These are phyloP conservation scores for Premnoplex brunnescens DNA, from an alignment of 2,797 vertebrate genomes.

Conservation along the genomic window DNA sequence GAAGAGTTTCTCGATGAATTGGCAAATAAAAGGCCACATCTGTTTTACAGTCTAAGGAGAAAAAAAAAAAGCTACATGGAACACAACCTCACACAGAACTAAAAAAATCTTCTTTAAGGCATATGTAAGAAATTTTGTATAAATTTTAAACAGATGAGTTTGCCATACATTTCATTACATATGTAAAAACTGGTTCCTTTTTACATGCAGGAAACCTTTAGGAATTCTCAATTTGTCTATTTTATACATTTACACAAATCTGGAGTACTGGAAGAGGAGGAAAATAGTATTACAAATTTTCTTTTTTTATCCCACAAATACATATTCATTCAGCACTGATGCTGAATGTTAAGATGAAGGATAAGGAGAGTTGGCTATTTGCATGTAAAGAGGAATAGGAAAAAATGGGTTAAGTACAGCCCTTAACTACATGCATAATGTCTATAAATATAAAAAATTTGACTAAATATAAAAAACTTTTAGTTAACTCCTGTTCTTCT, in stretches of 20 bases:
- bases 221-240: neutral
- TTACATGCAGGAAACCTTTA: neutral
- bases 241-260: neutral
- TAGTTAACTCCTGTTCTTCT: neutral
- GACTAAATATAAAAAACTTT: neutral
- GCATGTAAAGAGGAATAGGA: neutral
- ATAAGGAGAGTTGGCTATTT: neutral
- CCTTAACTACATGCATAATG: neutral
- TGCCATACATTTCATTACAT: neutral
- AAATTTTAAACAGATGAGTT: neutral
- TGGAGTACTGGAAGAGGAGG: neutral
- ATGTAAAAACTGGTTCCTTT: neutral
- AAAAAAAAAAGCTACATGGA: neutral
- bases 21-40: constrained; percentile 98
- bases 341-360: neutral
- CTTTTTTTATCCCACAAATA: neutral
- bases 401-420: neutral
- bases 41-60: constrained; percentile 90
- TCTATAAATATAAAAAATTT: neutral
- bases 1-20: constrained; percentile 96
- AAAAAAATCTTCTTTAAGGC: neutral
- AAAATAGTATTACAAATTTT: neutral
- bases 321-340: neutral
- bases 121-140: neutral
- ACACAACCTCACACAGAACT: neutral